phyloP scores from a whole-genome alignment of 2,888 invertebrate species.

The Dinocampus coccinellae region DNA sequence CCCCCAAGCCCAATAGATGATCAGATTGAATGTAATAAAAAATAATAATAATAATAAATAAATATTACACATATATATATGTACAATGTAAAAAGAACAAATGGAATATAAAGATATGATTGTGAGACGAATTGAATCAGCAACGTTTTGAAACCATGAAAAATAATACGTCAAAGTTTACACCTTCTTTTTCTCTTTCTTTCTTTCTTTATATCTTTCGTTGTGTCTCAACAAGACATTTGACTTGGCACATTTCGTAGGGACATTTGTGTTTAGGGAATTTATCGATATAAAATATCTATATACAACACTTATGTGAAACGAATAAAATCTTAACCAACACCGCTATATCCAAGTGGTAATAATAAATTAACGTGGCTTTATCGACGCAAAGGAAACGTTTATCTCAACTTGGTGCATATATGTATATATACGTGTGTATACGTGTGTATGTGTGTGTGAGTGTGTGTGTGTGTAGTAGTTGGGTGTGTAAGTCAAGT shows the following conservation, averaged over 20 bases:
- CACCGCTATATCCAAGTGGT: neutral
- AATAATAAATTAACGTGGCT: constrained; percentile 59
- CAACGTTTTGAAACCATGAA: neutral
- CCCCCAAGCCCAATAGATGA: constrained; percentile 19
- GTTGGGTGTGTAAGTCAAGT: constrained; percentile 37
- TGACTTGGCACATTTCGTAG: constrained; percentile 14
- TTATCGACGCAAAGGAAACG: constrained; percentile 56
- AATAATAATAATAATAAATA: neutral
- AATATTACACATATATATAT: neutral
- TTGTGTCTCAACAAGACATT: neutral
- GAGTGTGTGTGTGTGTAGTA: too few species aligned
- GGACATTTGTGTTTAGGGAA: constrained; percentile 9
- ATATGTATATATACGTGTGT: too few species aligned
- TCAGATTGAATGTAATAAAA: neutral
- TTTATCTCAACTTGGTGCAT: constrained; percentile 51
- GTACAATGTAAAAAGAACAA: neutral
- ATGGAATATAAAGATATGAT: neutral
- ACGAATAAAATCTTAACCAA: constrained; percentile 3
- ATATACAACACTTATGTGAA: neutral
- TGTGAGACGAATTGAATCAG: constrained; percentile 8
- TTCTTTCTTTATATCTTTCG: too few species aligned
- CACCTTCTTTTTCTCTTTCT: neutral
- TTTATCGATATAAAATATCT: constrained; percentile 1
- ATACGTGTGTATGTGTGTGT: too few species aligned
- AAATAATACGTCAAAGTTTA: neutral